Evolutionary conservation across 2,888 invertebrate genomes (phyloP), one percentile per base, ranked within the genome.

Genomic region (Pocota personata): DNA sequence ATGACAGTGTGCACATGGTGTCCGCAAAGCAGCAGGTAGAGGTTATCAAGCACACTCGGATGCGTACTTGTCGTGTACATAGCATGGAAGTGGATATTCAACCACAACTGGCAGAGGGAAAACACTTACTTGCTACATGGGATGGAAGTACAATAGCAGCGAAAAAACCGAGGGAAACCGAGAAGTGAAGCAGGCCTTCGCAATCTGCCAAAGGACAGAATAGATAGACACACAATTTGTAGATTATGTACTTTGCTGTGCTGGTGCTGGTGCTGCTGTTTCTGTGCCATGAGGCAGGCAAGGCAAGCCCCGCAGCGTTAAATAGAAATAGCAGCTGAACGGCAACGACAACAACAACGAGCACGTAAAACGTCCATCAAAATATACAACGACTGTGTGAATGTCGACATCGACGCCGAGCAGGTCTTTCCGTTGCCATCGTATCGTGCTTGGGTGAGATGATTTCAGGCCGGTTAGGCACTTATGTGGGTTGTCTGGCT

Each of bases 391-490:
- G 62, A 69, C 43, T 37, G 37, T 40, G 40, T 40, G 60, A 60
- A 60, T 24, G 60, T 24, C 37, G 24, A 24, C 24, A 4, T 3
- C 78, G 46, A 48, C 19, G 50, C 62, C 80, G 80, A 76, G 86
- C 66, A 76, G 55, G 76, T 80, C 71, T 80, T 76, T 79, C 67
- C 66, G 55, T 55, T 55, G 71, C 76, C 72, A 75, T 50, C 76
- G 66, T 72, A 86, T 86, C 86, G 86, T 86, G 86, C 86, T 82
- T 86, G 66, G 86, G 60, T 62, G 76, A 80, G 80, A 86, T 67
- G 57, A 77, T 86, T 86, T 86, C 86, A 86, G 86, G 86, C 86
- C 86, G 82, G 80, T 86, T 82, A 72, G 80, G 86, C 67, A 82
- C 76, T 77, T 66, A 86, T 86, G 86, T 82, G 76, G 86, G 80